Base-by-base conservation (phyloP, 2,797 vertebrate genomes). In the Ambastaia sidthimunki region DNA sequence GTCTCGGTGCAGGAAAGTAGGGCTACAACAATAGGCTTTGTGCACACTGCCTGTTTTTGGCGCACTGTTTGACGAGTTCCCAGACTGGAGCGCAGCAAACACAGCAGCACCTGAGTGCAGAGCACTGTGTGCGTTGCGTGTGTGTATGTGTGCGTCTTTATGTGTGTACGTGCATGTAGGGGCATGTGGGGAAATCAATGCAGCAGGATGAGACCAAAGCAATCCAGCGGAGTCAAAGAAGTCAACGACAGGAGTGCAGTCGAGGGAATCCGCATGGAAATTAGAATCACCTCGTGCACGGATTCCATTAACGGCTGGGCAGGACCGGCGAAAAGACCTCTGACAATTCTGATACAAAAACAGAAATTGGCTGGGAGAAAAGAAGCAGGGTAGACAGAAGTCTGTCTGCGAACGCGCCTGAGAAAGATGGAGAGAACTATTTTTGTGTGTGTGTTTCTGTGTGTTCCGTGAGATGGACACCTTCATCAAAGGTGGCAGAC, bases 261-360 rank as follows among this genome's bases (percentile, higher is more conserved):
- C 90, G 89, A 92, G 93, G 93, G 93, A 94, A 93, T 93, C 92
- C 89, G 88, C 90, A 90, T 92, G 92, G 92, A 93, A 93, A 94
- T 93, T 93, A 93, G 93, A 93, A 93, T 93, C 92, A 92, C 92
- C 92, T 91, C 88, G 90, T 90, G 83, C 92, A 90, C 91, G 86
- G 92, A 92, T 93, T 93, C 92, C 92, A 93, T 94, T 93, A 94
- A 91, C 88, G 89, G 90, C 88, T 89, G 66, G 86, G 89, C 89
- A 68, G 85, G 82, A 47, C 88, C 86, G 87, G 89, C 88, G 90
- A 92, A 92, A 91, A 89, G 90, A 93, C 92, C 92, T 93, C 91
- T 92, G 92, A 93, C 92, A 93, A 92, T 92, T 94, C 90, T 89
- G 90, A 92, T 90, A 91, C 90, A 92, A 90, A 90, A 86, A 88